A percentile compares a stretch with the other conserved stretches of the same genome.
phyloP scores from a whole-genome alignment of 2,888 invertebrate genomes.

The Abscondita cerata region DNA sequence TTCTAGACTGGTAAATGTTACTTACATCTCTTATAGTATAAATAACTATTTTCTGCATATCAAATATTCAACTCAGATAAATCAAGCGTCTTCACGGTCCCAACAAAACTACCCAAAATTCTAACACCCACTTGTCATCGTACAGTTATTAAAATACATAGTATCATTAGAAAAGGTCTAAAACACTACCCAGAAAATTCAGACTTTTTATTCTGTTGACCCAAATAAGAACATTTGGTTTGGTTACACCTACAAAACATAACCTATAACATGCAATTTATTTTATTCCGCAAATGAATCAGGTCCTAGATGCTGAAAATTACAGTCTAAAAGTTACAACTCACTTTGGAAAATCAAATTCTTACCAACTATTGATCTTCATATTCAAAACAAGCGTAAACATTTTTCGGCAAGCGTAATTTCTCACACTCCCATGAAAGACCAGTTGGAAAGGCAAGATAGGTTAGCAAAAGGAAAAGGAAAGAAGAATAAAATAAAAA shows the following conservation, averaged over 20 bases:
- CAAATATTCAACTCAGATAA: neutral
- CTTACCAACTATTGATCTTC: constrained; percentile 6
- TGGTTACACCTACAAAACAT: no score
- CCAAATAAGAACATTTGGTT: no score
- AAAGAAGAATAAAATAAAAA: neutral
- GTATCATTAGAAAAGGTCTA: neutral
- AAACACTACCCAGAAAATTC: neutral
- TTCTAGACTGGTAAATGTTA: no score
- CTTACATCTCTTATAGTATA: no score
- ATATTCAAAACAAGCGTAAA: constrained; percentile 9
- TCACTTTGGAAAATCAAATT: constrained; percentile 5
- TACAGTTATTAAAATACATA: no score
- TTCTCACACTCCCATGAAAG: neutral
- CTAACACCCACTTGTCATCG: no score
- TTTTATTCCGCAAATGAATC: neutral
- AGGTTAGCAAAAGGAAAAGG: neutral
- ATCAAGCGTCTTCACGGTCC: no score
- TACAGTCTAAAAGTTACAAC: neutral
- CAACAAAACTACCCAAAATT: no score
- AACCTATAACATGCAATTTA: neutral
- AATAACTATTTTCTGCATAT: neutral
- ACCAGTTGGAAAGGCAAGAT: neutral
- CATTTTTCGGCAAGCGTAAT: neutral
- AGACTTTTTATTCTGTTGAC: no score
- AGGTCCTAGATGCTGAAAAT: neutral